Evolutionary conservation across 2,113 vertebrate species (phyloP), one percentile per base, ranked within the genome.

Genomic region (Caranx ignobilis): DNA sequence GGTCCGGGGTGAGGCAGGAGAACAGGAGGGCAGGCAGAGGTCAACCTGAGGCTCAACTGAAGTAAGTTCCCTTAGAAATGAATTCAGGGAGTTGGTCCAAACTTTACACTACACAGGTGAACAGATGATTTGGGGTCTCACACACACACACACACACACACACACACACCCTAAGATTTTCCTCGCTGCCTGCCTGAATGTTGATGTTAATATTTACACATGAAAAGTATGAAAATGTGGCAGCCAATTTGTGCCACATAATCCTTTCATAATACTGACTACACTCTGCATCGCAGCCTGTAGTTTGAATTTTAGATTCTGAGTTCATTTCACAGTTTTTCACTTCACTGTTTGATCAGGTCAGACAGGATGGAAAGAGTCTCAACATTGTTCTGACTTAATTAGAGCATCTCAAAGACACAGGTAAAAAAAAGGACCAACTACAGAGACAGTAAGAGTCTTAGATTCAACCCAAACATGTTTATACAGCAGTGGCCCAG

Each of bases 271-370:
- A 11, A 5, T 5, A 0, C 15, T n/a, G 32, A 59, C 63, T 1
- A 48, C 75, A 61, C 35, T 39, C 6, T 54, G 45, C 34, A 16
- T 61, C 64, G 34, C 15, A 34, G 45, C 52, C 15, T 52, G 2
- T 66, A 26, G 66, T 83, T 3, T 71, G 26, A 77, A 80, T 74
- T 74, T 77, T 45, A 70, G 56, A 80, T 77, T 57, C 54, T 73
- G 62, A 66, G 62, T 66, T 73, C 31, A 79, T 87, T 69, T 87
- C 73, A 79, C 21, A 47, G 34, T 55, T 80, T 65, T 71, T 72
- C 37, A 67, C 18, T 4, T 26, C 26, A 9, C 39, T 41, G 39
- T 41, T 41, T 41, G 39, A 41, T 41, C 39, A 41, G 39, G 31
- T 74, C 63, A 6, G 43, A 55, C 31, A 34, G 57, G 26, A 3